Evolutionary conservation across 2,797 vertebrate species (phyloP), one percentile per base, ranked within the genome.

Genomic region (Caiman crocodilus): DNA sequence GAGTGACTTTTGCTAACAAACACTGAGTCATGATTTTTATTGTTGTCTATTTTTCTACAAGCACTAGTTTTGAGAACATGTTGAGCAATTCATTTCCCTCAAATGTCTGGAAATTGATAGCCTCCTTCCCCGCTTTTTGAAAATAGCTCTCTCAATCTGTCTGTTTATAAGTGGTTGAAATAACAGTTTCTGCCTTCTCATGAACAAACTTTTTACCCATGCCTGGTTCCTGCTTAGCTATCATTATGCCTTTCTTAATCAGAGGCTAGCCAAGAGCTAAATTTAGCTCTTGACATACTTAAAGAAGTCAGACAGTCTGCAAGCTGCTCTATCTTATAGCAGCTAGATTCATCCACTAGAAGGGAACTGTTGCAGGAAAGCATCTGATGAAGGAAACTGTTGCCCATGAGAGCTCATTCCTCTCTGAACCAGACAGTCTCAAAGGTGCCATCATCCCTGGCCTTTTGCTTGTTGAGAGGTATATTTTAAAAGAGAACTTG

Each of bases 131-230:
- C 42, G 10, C 32, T 55, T 2, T 32, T 3, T 21, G 7, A 77
- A 63, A 67, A 63, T 1, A 17, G 83, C 20, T 15, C 0, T 1
- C 42, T 50, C 42, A 50, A 50, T 50, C 42, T 50, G 42, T 50
- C 9, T 84, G n/a, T 57, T 35, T 85, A n/a, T 74, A 55, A 74
- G 50, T 50, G 42, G 42, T 50, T 50, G 50, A 55, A 42, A 74
- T 28, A 25, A 15, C 15, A 50, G 79, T 84, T 87, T 64, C 30
- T 23, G 50, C 57, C 61, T n/a, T 76, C 50, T 20, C 71, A 35
- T 5, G 67, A 76, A 28, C 23, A 60, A 15, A 75, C 18, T 56
- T 55, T 21, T 63, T 2, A 23, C 26, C 42, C 61, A 16, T 55
- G 21, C 11, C 58, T 61, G 61, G 69, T 55, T 14, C 20, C 21